Conservation (phyloP, 1,140 invertebrate species). For the Chymomyza costata region DNA sequence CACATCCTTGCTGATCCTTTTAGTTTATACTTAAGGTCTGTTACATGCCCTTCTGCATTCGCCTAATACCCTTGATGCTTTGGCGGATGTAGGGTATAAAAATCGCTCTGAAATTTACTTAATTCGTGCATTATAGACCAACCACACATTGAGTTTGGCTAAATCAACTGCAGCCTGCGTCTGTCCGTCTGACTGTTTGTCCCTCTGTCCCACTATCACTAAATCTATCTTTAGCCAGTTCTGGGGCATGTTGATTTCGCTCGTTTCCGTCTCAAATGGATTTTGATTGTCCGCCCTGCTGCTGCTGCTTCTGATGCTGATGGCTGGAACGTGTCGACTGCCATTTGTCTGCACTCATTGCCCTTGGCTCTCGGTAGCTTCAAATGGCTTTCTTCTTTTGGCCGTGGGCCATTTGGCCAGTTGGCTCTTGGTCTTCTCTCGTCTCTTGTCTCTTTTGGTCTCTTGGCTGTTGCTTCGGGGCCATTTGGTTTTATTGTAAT, state of each 20-base stretch:
- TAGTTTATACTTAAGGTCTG: too few relatives aligned
- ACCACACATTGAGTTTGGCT: too few relatives aligned
- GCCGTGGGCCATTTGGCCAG: constrained; percentile 21
- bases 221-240: constrained; percentile 4
- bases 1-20: too few relatives aligned
- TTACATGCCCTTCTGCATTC: too few relatives aligned
- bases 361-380: constrained; percentile 35
- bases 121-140: too few relatives aligned
- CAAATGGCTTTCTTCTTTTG: constrained; percentile 67
- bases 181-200: too few relatives aligned
- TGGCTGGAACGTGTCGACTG: constrained; percentile 63
- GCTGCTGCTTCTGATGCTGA: constrained; percentile 23
- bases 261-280: constrained; percentile 70
- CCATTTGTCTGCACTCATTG: constrained; percentile 65
- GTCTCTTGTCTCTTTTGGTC: constrained; percentile 18
- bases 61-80: too few relatives aligned
- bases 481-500: constrained; percentile 71
- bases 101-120: too few relatives aligned
- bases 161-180: too few relatives aligned
- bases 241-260: constrained; percentile 58
- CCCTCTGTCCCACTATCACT: background rate
- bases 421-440: constrained; percentile 9
- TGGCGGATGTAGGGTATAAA: too few relatives aligned
- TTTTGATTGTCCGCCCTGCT: constrained; percentile 63
- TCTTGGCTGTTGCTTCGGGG: constrained; percentile 61